Conservation (phyloP, 2,113 vertebrate species). For the Ceyx cyanopectus region DNA sequence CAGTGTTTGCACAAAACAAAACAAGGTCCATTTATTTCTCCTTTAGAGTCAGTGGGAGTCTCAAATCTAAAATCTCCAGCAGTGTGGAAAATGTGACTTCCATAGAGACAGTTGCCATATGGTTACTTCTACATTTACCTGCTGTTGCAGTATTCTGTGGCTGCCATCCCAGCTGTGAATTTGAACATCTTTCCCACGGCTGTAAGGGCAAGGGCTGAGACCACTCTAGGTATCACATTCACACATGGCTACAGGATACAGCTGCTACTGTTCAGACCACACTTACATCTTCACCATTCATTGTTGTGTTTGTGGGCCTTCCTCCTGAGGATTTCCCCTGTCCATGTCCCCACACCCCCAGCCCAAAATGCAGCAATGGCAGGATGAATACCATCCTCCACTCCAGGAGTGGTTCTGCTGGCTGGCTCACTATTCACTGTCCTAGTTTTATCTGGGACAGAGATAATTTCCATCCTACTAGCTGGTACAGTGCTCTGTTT, state of each 20-base stretch:
- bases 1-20: slow-evolving; percentile 24
- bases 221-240: not conserved
- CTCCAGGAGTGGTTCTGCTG: not conserved
- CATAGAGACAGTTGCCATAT: not conserved
- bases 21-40: slow-evolving; percentile 41
- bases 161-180: not conserved
- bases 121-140: slow-evolving; percentile 19
- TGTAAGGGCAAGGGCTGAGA: not conserved
- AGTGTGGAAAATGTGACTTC: slow-evolving; percentile 49
- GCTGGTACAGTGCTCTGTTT: not conserved
- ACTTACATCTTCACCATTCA: rapidly evolving
- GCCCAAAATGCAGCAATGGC: rapidly evolving
- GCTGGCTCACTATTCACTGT: not conserved
- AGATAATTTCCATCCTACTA: not conserved
- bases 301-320: not conserved
- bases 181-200: not conserved
- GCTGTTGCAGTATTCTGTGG: not conserved
- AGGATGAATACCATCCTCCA: not conserved
- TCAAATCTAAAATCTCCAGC: slow-evolving; percentile 40
- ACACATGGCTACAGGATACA: rapidly evolving
- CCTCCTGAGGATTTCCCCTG: not conserved
- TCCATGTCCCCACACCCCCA: too few relatives aligned
- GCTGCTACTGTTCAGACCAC: not conserved
- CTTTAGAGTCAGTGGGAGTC: slow-evolving; percentile 34
- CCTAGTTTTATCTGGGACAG: not conserved